Evolutionary conservation across 2,888 invertebrate genomes (phyloP).

Genomic region (Trissolcus brochymenae): DNA sequence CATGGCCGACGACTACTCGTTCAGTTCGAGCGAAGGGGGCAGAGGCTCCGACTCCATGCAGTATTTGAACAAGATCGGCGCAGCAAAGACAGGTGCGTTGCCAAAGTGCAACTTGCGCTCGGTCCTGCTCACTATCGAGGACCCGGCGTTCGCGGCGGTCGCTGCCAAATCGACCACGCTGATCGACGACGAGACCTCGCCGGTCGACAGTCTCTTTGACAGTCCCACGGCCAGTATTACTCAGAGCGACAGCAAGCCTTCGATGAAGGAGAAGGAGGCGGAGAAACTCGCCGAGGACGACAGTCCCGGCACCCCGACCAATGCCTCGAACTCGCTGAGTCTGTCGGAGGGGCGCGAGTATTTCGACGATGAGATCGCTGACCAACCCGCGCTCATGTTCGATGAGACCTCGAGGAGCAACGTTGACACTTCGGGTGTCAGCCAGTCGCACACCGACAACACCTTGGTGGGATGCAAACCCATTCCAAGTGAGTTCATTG

Average conservation of each 20-base stretch:
- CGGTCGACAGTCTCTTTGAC: slow-evolving; percentile 86
- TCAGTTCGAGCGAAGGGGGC: slow-evolving; percentile 78
- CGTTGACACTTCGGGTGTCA: slow-evolving; percentile 60
- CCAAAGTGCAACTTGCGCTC: slow-evolving; percentile 73
- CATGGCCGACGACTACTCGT: slow-evolving; percentile 79
- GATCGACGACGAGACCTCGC: slow-evolving; percentile 89
- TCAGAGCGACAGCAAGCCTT: slow-evolving; percentile 74
- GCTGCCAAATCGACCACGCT: slow-evolving; percentile 83
- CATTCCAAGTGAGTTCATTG: slow-evolving; percentile 67
- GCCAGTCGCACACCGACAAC: slow-evolving; percentile 69
- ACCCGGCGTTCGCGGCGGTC: slow-evolving; percentile 85
- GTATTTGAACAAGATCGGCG: slow-evolving; percentile 66
- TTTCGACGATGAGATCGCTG: slow-evolving; percentile 93
- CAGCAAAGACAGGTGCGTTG: slow-evolving; percentile 63
- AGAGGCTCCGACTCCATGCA: slow-evolving; percentile 61
- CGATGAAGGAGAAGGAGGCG: slow-evolving; percentile 75
- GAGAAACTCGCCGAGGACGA: slow-evolving; percentile 75
- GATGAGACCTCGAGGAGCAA: slow-evolving; percentile 79
- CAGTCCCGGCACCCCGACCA: slow-evolving; percentile 87
- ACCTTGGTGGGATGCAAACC: slow-evolving; percentile 71
- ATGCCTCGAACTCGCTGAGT: slow-evolving; percentile 85
- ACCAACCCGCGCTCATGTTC: slow-evolving; percentile 90
- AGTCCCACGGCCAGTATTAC: slow-evolving; percentile 80
- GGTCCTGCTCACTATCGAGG: slow-evolving; percentile 82
- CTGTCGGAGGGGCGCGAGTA: slow-evolving; percentile 89